Conservation (phyloP, 2,113 vertebrate genomes). For the Circaetus gallicus region DNA sequence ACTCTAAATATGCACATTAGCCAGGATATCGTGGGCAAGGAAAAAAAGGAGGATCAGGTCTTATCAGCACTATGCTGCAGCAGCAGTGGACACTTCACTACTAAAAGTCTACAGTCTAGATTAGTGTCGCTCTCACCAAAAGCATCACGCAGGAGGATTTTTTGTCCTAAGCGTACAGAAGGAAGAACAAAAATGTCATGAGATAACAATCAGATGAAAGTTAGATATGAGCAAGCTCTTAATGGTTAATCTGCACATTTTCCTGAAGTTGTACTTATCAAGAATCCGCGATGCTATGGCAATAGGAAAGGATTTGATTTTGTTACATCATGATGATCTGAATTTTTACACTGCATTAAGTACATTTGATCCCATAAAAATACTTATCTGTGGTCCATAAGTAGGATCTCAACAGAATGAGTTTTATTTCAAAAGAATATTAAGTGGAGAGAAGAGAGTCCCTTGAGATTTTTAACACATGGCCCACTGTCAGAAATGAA, state of each 20-base stretch:
- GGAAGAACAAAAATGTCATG: constrained; percentile 43
- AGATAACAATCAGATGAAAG: background rate
- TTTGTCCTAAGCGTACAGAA: constrained; percentile 75
- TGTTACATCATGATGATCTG: background rate
- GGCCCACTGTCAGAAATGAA: background rate
- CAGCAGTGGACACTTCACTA: background rate
- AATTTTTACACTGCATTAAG: background rate
- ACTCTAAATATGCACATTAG: background rate
- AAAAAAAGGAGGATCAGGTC: background rate
- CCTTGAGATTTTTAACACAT: background rate
- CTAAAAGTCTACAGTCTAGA: background rate
- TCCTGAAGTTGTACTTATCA: background rate
- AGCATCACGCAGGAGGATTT: constrained; percentile 79
- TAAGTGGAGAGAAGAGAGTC: background rate
- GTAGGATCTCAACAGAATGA: background rate
- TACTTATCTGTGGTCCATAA: fast-evolving
- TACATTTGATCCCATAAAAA: background rate
- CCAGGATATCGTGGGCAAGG: background rate
- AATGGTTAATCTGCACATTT: background rate
- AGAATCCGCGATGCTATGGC: background rate
- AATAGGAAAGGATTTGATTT: background rate
- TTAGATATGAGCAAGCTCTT: background rate
- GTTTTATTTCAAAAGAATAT: background rate
- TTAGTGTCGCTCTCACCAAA: constrained; percentile 75
- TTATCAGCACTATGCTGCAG: background rate